A percentile compares a stretch with the other conserved stretches of the same genome.
Evolutionary conservation across 2,113 vertebrate genomes (phyloP).

Genomic region (Melospiza melodia): DNA sequence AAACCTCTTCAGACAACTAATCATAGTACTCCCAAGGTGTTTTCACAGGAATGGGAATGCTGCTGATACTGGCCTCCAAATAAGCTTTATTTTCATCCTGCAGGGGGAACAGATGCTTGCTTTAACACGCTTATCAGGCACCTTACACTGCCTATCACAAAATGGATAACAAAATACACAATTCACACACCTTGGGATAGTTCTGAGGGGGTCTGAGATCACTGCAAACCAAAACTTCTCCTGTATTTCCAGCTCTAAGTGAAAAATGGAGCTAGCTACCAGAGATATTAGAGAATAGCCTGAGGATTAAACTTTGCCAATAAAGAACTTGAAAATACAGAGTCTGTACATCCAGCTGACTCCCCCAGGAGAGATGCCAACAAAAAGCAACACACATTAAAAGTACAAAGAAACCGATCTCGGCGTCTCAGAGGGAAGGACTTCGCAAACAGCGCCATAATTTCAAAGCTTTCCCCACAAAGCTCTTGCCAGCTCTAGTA

Average conservation of each 20-base stretch:
- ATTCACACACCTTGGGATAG: background rate
- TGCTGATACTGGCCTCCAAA: background rate
- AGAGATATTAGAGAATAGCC: background rate
- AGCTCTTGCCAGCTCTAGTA: background rate
- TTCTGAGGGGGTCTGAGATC: background rate
- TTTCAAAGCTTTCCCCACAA: constrained; percentile 35
- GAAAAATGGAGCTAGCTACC: constrained; percentile 13
- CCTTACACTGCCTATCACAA: background rate
- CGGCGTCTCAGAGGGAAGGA: background rate
- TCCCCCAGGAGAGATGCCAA: background rate
- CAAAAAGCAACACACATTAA: background rate
- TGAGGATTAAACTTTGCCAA: constrained; percentile 19
- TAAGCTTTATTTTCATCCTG: background rate
- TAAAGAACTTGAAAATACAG: constrained; percentile 8
- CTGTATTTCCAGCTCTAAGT: background rate
- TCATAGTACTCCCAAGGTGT: background rate
- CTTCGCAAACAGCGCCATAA: background rate
- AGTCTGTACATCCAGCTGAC: background rate
- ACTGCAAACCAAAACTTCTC: background rate
- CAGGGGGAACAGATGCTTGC: background rate
- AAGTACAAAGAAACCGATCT: constrained; percentile 30
- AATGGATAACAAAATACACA: background rate
- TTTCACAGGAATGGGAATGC: background rate
- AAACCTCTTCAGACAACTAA: constrained; percentile 1
- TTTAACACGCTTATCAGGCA: background rate